These are phyloP conservation scores for Aphaenogaster rudis DNA, from an alignment of 1,140 invertebrate genomes.

Conservation along the genomic window DNA sequence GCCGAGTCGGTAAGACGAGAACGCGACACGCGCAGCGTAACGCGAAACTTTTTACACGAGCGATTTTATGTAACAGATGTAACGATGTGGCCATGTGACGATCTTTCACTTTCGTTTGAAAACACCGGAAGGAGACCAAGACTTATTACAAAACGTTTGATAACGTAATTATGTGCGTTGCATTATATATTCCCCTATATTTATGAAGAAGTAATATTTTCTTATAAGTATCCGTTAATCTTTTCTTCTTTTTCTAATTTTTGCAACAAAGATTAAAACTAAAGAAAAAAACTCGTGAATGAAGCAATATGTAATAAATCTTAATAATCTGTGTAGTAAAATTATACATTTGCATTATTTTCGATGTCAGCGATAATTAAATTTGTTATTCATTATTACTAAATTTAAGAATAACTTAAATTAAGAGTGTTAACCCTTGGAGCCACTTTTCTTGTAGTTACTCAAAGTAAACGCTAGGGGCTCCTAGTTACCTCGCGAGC, in stretches of 20 bases:
- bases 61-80: slow-evolving; percentile 80
- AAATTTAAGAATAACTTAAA: neutral
- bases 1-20: slow-evolving; percentile 68
- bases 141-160: slow-evolving; percentile 2
- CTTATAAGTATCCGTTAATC: neutral
- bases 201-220: neutral
- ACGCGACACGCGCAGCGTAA: slow-evolving; percentile 68
- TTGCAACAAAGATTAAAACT: neutral
- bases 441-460: slow-evolving; percentile 25
- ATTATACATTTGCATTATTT: neutral
- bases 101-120: slow-evolving; percentile 3
- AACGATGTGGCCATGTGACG: slow-evolving; percentile 63
- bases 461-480: neutral
- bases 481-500: slow-evolving; percentile 36
- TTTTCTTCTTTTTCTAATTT: neutral
- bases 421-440: neutral
- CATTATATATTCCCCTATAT: neutral
- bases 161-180: neutral
- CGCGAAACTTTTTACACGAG: slow-evolving; percentile 65
- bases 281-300: neutral
- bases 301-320: neutral
- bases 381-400: neutral
- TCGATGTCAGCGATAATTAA: neutral
- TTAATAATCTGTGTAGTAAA: neutral
- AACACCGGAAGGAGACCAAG: slow-evolving; percentile 25